Evolutionary conservation across 92 coral and sea anemone genomes (phyloP).

Genomic region (Actinernus sp.): DNA sequence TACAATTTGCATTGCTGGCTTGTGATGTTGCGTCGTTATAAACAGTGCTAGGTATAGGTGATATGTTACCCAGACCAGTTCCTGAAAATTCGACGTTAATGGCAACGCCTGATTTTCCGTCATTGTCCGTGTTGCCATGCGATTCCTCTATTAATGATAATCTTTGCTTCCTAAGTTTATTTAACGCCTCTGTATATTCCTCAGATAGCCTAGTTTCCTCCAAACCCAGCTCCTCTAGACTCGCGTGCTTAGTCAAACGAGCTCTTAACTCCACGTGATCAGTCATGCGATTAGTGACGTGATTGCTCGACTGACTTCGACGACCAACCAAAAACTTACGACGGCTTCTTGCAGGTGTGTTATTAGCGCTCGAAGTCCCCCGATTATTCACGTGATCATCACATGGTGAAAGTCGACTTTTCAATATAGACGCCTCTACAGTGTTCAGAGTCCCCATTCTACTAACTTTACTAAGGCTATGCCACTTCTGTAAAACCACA

Average conservation of each 20-base stretch:
- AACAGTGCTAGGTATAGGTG: no score
- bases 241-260: neutral
- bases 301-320: no score
- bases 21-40: no score
- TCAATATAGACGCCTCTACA: constrained; percentile 44
- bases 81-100: no score
- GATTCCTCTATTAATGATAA: no score
- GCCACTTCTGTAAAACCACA: constrained; percentile 20
- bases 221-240: constrained; percentile 27
- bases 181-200: constrained; percentile 44
- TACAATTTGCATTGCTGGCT: no score
- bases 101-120: no score
- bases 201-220: constrained; percentile 28
- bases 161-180: constrained; percentile 18
- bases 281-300: neutral
- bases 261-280: constrained; percentile 2
- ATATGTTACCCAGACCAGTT: no score
- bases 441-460: constrained; percentile 38
- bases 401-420: constrained; percentile 16
- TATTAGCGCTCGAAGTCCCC: neutral
- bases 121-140: no score
- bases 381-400: neutral
- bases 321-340: no score
- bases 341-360: no score
- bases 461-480: constrained; percentile 14